Percentiles rank a stretch among this genome's conserved stretches.
Conservation (phyloP, 2,797 vertebrate species). For the Scarus forsteni region DNA sequence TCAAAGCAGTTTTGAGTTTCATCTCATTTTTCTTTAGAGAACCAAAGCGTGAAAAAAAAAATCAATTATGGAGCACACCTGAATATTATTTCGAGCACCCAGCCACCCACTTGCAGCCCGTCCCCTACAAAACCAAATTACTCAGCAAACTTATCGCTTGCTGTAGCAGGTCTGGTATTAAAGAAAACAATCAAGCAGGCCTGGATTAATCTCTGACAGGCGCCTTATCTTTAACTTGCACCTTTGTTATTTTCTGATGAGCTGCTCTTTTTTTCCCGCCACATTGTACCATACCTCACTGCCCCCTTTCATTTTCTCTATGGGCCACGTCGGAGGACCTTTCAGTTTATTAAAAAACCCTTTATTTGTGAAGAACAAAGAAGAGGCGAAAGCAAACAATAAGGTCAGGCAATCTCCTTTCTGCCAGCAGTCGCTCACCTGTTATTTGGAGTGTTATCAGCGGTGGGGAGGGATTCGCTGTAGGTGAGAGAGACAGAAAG, state of each 20-base stretch:
- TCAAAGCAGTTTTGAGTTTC: slow-evolving; percentile 86
- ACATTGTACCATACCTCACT: slow-evolving; percentile 99
- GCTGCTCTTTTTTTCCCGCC: slow-evolving; percentile 93
- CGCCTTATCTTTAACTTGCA: slow-evolving; percentile 99
- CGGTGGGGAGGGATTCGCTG: slow-evolving; percentile 87
- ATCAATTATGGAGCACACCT: slow-evolving; percentile 99
- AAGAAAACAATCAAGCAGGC: slow-evolving; percentile 99
- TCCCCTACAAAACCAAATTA: slow-evolving; percentile 96
- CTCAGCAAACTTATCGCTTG: slow-evolving; percentile 99
- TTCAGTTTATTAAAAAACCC: slow-evolving; percentile 99
- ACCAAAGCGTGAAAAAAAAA: slow-evolving; percentile 86
- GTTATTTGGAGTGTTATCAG: slow-evolving; percentile 98
- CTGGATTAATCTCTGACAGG: slow-evolving; percentile 99
- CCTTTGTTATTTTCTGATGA: slow-evolving; percentile 99
- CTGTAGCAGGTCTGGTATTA: slow-evolving; percentile 99
- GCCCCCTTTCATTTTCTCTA: slow-evolving; percentile 99
- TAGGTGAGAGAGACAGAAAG: slow-evolving; percentile 74
- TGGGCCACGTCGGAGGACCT: slow-evolving; percentile 94
- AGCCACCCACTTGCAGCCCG: slow-evolving; percentile 74
- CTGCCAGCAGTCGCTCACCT: slow-evolving; percentile 99
- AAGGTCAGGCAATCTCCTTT: slow-evolving; percentile 99
- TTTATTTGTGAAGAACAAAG: slow-evolving; percentile 99
- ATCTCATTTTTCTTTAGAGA: slow-evolving; percentile 87
- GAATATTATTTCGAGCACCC: slow-evolving; percentile 98
- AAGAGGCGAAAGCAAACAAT: slow-evolving; percentile 96